Evolutionary conservation across 1,140 invertebrate species (phyloP).

Genomic region (Achroia grisella): DNA sequence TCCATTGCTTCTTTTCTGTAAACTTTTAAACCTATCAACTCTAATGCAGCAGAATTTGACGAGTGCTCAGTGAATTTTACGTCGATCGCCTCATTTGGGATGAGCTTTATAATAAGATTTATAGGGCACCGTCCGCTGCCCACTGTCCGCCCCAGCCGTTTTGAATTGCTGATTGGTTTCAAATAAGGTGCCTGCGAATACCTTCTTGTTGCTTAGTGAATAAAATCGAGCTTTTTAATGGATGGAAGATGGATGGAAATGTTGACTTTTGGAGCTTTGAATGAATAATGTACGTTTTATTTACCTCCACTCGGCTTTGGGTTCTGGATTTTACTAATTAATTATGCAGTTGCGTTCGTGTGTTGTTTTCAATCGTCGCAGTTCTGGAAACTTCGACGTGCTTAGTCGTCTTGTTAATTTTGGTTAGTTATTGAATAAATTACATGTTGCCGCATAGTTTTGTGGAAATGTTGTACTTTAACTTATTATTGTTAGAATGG

Average conservation of each 20-base stretch:
- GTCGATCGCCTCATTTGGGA: not conserved
- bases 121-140: slow-evolving; percentile 4
- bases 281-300: slow-evolving; percentile 14
- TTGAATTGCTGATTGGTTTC: slow-evolving; percentile 21
- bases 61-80: not conserved
- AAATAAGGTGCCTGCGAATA: slow-evolving; percentile 12
- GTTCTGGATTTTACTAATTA: not conserved
- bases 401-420: no score
- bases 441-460: no score
- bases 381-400: no score
- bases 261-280: slow-evolving; percentile 14
- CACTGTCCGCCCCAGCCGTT: slow-evolving; percentile 13
- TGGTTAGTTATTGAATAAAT: no score
- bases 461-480: no score
- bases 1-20: not conserved
- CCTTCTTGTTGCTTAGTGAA: slow-evolving; percentile 17
- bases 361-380: not conserved
- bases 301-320: not conserved
- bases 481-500: no score
- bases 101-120: slow-evolving; percentile 1
- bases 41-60: not conserved
- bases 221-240: slow-evolving; percentile 20
- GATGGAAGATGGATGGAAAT: no score
- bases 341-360: not conserved
- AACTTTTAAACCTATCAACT: not conserved